Base-by-base conservation (phyloP, 1,140 invertebrate species). In the Leptinotarsa lineolata region DNA sequence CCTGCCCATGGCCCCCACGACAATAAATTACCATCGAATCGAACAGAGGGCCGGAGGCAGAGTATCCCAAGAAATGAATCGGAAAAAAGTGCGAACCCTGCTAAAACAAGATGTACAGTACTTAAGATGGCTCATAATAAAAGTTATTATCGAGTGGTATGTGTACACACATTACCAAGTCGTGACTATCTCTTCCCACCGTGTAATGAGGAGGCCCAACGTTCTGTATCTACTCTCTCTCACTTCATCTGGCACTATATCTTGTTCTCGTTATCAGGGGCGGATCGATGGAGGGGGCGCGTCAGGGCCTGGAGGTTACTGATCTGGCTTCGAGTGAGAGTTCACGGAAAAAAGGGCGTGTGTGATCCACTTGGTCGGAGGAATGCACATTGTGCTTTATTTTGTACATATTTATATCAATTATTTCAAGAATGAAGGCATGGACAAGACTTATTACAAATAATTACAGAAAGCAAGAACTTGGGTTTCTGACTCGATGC, bases 91-190 rank as follows among this genome's bases (percentile, higher is more conserved):
- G 81, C 77, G 78, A 81, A 79, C 70, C 72, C 74, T 58, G 77
- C 77, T 79, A 78, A 82, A 82, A 82, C 80, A 81, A 82, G 81
- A 82, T 79, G 80, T 82, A 80, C 78, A 81, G 77, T 81, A 79
- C 78, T 80, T 78, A 79, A 80, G 79, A 82, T 80, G 77, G 77
- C 77, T 79, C 73, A 78, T 83, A 83, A 82, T 83, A 83, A 82
- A 82, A 81, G 83, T 83, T 81, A 84, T 84, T 84, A 84, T 83
- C 83, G 78, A 73, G 70, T 78, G 79, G 82, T 83, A 84, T 83
- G 81, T 83, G 83, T 84, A 83, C 80, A 84, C 82, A 84, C 81
- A 82, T 84, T 83, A 83, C 77, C 75, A 76, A 79, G 76, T 84
- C 83, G 83, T 84, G 83, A 84, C 79, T 77, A 81, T 81, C 79